phyloP scores from a whole-genome alignment of 2,113 vertebrate genomes.

The Microtus ochrogaster region DNA sequence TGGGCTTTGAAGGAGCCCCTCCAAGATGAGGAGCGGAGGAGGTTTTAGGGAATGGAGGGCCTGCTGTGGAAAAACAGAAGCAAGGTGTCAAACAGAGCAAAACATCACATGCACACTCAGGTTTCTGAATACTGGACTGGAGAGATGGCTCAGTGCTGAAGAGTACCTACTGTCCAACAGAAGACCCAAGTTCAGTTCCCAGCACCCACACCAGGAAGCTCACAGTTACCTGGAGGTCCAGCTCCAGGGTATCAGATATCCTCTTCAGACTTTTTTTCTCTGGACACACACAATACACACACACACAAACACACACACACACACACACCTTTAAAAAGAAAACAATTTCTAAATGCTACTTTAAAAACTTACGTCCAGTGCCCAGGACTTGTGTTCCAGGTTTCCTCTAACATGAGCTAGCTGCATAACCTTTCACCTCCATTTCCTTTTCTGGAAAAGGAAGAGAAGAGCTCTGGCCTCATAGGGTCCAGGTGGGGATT shows the following conservation, averaged over 20 bases:
- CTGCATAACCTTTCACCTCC: not conserved
- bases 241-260: not conserved
- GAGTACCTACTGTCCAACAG: not conserved
- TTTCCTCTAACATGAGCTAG: not conserved
- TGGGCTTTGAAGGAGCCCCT: not conserved
- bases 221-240: not conserved
- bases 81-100: not conserved
- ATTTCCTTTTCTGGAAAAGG: constrained; percentile 28
- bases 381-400: not conserved
- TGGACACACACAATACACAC: not conserved
- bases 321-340: not conserved
- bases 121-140: not conserved
- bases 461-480: not conserved
- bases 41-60: too few relatives aligned
- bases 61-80: not conserved
- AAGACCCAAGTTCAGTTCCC: not conserved
- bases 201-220: not conserved
- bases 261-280: not conserved
- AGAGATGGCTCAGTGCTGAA: not conserved
- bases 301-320: not conserved
- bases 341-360: not conserved
- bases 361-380: not conserved
- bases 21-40: not conserved
- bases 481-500: not conserved
- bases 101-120: too few relatives aligned